phyloP scores from a whole-genome alignment of 2,113 vertebrate species.

The Pteronura brasiliensis region DNA sequence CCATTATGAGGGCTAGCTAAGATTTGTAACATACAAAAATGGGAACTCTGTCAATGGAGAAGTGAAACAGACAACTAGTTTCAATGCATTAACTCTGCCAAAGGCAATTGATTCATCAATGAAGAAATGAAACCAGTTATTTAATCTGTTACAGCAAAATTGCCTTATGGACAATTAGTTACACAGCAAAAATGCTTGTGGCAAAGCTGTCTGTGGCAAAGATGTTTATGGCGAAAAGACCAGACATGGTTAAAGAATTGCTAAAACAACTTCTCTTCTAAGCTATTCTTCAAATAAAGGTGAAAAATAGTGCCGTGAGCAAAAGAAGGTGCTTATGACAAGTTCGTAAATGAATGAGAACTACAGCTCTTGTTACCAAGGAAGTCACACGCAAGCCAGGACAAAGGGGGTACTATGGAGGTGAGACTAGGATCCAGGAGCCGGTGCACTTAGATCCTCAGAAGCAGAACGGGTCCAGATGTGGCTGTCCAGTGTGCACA shows the following conservation, averaged over 20 bases:
- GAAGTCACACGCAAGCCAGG: not conserved
- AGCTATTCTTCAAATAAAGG: not conserved
- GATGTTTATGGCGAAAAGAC: not conserved
- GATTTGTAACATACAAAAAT: not conserved
- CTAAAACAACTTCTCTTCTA: not conserved
- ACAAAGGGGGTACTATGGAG: not conserved
- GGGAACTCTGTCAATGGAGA: not conserved
- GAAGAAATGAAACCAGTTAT: not conserved
- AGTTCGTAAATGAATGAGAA: not conserved
- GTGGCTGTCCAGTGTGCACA: rapidly evolving
- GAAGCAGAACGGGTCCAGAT: not conserved
- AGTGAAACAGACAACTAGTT: not conserved
- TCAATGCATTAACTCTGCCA: not conserved
- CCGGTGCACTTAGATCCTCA: not conserved
- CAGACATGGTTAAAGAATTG: not conserved
- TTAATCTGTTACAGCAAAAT: not conserved
- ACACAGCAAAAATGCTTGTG: not conserved
- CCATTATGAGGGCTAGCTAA: not conserved
- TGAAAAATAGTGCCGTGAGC: not conserved
- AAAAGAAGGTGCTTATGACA: not conserved
- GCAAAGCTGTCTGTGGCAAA: not conserved
- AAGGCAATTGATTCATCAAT: not conserved
- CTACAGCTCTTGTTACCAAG: not conserved
- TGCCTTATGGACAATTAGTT: not conserved
- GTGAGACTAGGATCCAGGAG: not conserved